Base-by-base conservation (phyloP, 1,140 invertebrate genomes). In the Scaptomyza pallida region DNA sequence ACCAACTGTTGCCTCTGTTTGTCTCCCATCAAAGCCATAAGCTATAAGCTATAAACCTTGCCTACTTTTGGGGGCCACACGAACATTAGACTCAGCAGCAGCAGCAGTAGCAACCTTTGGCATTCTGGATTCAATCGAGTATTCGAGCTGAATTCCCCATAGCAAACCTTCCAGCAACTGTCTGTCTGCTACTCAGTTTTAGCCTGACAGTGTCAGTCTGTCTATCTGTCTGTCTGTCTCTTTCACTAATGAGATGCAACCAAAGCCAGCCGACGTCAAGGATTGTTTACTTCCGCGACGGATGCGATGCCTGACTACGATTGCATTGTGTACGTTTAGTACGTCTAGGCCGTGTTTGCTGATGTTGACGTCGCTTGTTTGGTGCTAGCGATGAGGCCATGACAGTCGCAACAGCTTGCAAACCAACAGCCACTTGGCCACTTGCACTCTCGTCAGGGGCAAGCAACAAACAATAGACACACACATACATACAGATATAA, bases 241-340 rank as follows among this genome's bases (percentile, higher is more conserved):
- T 45, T 51, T 50, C 69, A 55, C 70, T 81, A 85, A 85, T 85
- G 77, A 85, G 81, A 71, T 86, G 80, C 77, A 80, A 70, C 59
- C 26, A 73, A 79, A 57, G 57, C 41, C 60, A 48, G 21, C 50
- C 26, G 41, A 67, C 80, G 63, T 75, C 81, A 88, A 86, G 81
- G 82, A 70, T 85, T 72, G 82, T 86, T 86, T 88, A 88, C 81
- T 81, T 86, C 81, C 81, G 82, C 77, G 57, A 68, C 71, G 70
- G 54, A 81, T 67, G 70, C 64, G 59, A 6, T 57, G 78, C 63
- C 68, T 37, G 33, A 12, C 26, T 30, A 30, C 26, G 2, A 30
- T 37, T 59, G 44, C 59, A 76, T 80, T 72, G 68, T 72, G 68
- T 70, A n/a, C 64, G 51, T 64, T 35, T 68, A 26, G 5, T 6